Conservation (phyloP, 2,888 invertebrate genomes). For the Cacoxenus indagator region DNA sequence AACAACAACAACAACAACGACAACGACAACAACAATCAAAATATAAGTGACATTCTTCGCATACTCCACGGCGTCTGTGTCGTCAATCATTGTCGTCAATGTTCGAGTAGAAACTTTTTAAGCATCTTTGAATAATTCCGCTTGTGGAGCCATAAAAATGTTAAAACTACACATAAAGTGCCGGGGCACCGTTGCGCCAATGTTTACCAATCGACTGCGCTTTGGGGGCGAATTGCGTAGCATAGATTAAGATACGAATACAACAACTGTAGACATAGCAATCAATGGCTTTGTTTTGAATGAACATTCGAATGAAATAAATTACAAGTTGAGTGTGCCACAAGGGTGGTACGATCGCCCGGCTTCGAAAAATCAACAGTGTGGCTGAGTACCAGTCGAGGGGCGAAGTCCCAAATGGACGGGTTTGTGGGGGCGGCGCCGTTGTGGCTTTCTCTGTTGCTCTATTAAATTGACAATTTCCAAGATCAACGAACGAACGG, state of each 20-base stretch:
- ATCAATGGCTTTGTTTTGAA: conserved; percentile 35
- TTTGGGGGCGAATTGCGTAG: neutral
- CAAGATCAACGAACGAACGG: neutral
- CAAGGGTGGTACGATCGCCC: too few relatives aligned
- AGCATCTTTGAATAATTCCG: conserved; percentile 16
- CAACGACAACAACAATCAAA: too few relatives aligned
- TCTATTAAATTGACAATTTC: too few relatives aligned
- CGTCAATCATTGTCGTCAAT: neutral
- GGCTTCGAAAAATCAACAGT: too few relatives aligned
- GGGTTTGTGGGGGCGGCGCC: neutral
- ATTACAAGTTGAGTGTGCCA: conserved; percentile 40
- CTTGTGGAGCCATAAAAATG: conserved; percentile 6
- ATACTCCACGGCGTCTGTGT: too few relatives aligned
- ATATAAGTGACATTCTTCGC: too few relatives aligned
- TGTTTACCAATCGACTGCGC: too few relatives aligned
- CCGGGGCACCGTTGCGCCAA: too few relatives aligned
- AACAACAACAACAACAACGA: neutral
- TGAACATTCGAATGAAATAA: conserved; percentile 61
- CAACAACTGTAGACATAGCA: neutral
- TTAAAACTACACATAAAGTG: conserved; percentile 11
- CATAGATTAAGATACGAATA: neutral
- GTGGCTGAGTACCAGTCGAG: neutral
- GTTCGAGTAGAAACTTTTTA: conserved; percentile 5
- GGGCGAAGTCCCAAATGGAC: neutral
- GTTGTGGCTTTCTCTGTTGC: too few relatives aligned